These are phyloP conservation scores for Lamellibrachia columna DNA, from an alignment of 2,888 invertebrate genomes.

Conservation along the genomic window DNA sequence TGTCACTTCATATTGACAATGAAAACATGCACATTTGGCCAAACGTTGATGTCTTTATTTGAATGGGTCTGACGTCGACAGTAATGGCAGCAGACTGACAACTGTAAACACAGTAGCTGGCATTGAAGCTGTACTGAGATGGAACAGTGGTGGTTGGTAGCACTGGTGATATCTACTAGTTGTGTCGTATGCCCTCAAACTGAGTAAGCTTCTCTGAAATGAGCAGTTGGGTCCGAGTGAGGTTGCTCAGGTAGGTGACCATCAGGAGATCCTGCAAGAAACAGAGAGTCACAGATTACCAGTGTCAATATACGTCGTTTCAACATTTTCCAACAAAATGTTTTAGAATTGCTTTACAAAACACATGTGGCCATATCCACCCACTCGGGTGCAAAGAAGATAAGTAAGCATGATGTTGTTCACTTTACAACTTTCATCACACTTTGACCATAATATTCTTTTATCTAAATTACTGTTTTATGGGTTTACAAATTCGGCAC, in stretches of 20 bases:
- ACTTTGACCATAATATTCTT: too few species aligned
- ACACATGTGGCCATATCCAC: too few species aligned
- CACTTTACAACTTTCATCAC: too few species aligned
- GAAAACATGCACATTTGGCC: background rate
- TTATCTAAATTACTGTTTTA: too few species aligned
- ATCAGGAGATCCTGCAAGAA: constrained; percentile 84
- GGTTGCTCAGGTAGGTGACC: constrained; percentile 94
- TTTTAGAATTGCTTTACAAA: too few species aligned
- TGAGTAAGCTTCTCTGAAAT: constrained; percentile 87
- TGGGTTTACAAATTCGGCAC: too few species aligned
- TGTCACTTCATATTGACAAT: background rate
- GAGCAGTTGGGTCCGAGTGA: constrained; percentile 95
- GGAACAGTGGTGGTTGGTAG: background rate
- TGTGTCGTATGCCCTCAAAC: background rate
- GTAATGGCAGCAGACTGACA: background rate
- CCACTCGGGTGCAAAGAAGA: too few species aligned
- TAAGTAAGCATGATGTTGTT: too few species aligned
- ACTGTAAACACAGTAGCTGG: background rate
- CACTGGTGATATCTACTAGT: background rate
- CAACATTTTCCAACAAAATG: too few species aligned
- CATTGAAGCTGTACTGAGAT: background rate
- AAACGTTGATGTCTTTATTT: background rate
- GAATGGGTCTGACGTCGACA: background rate
- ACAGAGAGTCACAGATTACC: constrained; percentile 24
- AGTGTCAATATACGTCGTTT: too few species aligned